A percentile compares a stretch with the other conserved stretches of the same genome.
Conservation (phyloP, 2,113 vertebrate genomes). For the Poeciliopsis prolifica region DNA sequence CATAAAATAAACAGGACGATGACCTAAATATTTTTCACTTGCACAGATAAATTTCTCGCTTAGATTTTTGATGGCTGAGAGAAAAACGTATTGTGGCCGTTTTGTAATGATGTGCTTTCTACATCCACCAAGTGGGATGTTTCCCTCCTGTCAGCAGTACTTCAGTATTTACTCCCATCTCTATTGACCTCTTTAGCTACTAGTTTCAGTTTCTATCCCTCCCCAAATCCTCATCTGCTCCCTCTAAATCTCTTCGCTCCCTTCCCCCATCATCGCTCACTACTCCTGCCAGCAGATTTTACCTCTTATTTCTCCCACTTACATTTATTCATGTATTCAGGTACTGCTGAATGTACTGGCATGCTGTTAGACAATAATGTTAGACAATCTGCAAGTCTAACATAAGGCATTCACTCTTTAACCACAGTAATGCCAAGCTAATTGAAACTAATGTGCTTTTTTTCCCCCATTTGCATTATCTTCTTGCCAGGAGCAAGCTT, state of each 20-base stretch:
- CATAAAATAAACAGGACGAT: too few relatives aligned
- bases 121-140: constrained; percentile 1
- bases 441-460: neutral
- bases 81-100: neutral
- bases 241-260: constrained; percentile 37
- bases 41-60: too few relatives aligned
- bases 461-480: neutral
- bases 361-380: neutral
- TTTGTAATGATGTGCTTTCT: neutral
- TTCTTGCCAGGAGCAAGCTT: neutral
- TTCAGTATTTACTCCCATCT: constrained; percentile 36
- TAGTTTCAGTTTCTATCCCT: constrained; percentile 65
- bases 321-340: neutral
- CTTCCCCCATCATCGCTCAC: constrained; percentile 7
- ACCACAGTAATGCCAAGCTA: neutral
- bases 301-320: neutral
- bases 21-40: too few relatives aligned
- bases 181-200: constrained; percentile 57
- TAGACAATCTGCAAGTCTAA: neutral
- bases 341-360: neutral
- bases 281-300: constrained; percentile 7
- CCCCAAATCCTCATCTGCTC: constrained; percentile 52
- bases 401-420: neutral
- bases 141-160: constrained; percentile 18
- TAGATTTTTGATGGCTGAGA: neutral